Evolutionary conservation across 2,113 vertebrate species (phyloP), one percentile per base, ranked within the genome.

Genomic region (Balaenoptera acutorostrata): DNA sequence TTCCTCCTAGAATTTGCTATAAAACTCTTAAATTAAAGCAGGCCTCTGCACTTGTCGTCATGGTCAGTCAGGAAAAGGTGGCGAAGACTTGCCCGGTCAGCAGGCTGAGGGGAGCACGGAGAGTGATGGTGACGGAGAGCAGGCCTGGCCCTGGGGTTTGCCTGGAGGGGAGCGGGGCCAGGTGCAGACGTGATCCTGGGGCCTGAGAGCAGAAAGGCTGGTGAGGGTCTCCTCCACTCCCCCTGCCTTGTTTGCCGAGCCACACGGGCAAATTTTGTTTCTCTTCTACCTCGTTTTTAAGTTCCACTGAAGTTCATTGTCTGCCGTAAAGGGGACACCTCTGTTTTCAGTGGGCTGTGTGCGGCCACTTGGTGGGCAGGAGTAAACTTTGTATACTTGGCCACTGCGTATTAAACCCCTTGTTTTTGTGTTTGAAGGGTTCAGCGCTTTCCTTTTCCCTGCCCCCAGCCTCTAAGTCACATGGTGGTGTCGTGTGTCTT

Each of bases 1-100:
- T 94, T 88, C 21, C 68, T 94, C 7, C 71, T 52, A 82, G 52
- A 82, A 69, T 92, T 96, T n/a, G 15, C 66, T 55, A 15, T 66
- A 55, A 71, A 80, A 46, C 39, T 13, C n/a, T 82, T 59, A 59
- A 23, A 15, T 52, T 81, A 69, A 41, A 92, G n/a, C 4, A 8
- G 39, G 10, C 21, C 13, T 89, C 29, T 69, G n/a, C 5, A 1
- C 52, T 75, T 68, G 59, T 83, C 55, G 31, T 55, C 27, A n/a
- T 8, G 14, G 23, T 75, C 36, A 72, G n/a, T n/a, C 7, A 8
- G n/a, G 72, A 46, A 77, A 31, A 23, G 21, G 25, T 20, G 23
- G n/a, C 10, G 31, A 25, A 69, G 61, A 44, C 83, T 25, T 5
- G 6, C 21, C 5, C 0, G 1, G 27, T 55, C 14, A 4, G 27